A percentile compares a stretch with the other conserved stretches of the same genome.
phyloP scores from a whole-genome alignment of 2,888 invertebrate species.

The Callyntrura sp. region DNA sequence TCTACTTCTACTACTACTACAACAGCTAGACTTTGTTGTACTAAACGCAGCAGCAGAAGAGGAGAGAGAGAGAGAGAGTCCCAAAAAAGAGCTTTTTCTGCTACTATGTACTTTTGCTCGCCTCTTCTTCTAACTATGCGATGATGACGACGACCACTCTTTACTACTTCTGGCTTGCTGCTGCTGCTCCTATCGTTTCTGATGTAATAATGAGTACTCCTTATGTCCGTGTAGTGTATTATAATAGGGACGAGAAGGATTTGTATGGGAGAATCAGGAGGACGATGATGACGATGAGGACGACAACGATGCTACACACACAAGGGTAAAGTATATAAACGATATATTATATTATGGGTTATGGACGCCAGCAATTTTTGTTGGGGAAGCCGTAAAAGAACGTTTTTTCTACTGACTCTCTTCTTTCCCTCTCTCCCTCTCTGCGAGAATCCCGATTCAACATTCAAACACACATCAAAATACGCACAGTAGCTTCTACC shows the following conservation, averaged over 20 bases:
- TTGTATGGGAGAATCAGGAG: too few relatives aligned
- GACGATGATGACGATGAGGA: constrained; percentile 40
- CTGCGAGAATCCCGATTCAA: constrained; percentile 32
- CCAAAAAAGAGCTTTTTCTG: constrained; percentile 22
- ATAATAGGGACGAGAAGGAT: constrained; percentile 63
- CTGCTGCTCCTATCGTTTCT: constrained; percentile 76
- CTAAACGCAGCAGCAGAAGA: not conserved
- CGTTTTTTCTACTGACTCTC: too few relatives aligned
- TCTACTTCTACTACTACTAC: not conserved
- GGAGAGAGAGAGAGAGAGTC: too few relatives aligned
- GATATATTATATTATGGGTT: constrained; percentile 37
- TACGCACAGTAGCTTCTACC: constrained; percentile 18
- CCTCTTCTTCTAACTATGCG: constrained; percentile 6
- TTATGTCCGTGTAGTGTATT: constrained; percentile 72
- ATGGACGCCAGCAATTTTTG: constrained; percentile 42
- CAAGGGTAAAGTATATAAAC: constrained; percentile 31
- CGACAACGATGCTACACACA: constrained; percentile 39
- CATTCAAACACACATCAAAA: constrained; percentile 19
- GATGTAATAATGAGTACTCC: constrained; percentile 76
- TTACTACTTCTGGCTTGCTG: constrained; percentile 28
- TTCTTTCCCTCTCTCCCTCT: too few relatives aligned
- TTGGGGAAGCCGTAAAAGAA: constrained; percentile 4
- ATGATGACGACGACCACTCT: constrained; percentile 22
- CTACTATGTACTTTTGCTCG: constrained; percentile 37
- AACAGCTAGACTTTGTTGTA: constrained; percentile 26